Conservation (phyloP, 2,888 invertebrate species). For the Hirtodrosophila histrioides region DNA sequence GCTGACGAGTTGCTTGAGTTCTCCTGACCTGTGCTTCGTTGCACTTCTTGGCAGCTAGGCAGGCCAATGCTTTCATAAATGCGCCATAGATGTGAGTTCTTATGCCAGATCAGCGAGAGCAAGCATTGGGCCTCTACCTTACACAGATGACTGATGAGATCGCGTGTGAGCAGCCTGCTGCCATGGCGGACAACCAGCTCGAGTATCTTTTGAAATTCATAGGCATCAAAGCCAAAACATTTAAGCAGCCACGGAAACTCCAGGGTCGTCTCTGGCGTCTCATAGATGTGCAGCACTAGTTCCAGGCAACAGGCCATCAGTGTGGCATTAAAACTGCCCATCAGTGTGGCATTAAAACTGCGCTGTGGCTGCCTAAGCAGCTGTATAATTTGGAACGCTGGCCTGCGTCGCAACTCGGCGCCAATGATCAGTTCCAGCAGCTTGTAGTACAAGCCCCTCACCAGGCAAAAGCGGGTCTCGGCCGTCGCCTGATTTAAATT, state of each 20-base stretch:
- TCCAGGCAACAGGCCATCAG: conserved; percentile 61
- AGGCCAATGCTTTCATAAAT: not conserved
- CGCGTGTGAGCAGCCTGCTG: conserved; percentile 36
- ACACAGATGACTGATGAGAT: conserved; percentile 51
- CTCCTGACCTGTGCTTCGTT: conserved; percentile 32
- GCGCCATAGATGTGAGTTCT: conserved; percentile 55
- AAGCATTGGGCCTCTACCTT: conserved; percentile 55
- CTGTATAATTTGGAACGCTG: conserved; percentile 30
- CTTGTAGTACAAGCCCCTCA: conserved; percentile 42
- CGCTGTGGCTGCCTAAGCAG: conserved; percentile 39
- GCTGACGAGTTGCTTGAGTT: conserved; percentile 6
- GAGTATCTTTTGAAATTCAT: conserved; percentile 64
- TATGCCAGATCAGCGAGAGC: conserved; percentile 52
- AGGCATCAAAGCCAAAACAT: conserved; percentile 55
- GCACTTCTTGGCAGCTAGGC: conserved; percentile 39
- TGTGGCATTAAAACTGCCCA: conserved; percentile 35
- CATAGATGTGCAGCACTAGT: conserved; percentile 43
- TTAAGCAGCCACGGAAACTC: conserved; percentile 57
- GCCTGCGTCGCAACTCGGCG: conserved; percentile 39
- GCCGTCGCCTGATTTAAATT: conserved; percentile 4
- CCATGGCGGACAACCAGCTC: conserved; percentile 56
- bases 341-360: conserved; percentile 34
- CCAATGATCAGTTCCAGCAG: conserved; percentile 46
- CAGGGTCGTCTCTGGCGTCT: conserved; percentile 1
- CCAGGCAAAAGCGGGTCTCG: conserved; percentile 27